These are phyloP conservation scores for Beroe ovata DNA, from an alignment of 37 sponge, comb jelly and placozoan species.

Conservation along the genomic window DNA sequence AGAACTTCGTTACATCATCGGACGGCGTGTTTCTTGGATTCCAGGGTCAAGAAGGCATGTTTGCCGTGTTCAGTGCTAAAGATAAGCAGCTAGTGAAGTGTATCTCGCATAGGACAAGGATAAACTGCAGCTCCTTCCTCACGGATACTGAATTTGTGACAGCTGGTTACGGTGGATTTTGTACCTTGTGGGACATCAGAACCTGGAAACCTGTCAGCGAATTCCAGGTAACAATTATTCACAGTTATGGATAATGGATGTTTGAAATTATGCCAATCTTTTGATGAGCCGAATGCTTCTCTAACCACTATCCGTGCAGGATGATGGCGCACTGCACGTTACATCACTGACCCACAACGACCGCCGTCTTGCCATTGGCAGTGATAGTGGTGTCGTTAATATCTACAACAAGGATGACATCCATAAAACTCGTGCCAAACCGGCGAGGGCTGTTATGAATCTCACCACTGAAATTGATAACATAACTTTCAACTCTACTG, in stretches of 20 bases:
- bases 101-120: conserved; percentile 16
- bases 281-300: too few species aligned
- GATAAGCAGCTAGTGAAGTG: conserved; percentile 58
- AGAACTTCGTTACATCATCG: conserved; percentile 20
- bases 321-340: conserved; percentile 50
- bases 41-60: conserved; percentile 49
- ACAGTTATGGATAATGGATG: too few species aligned
- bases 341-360: neutral
- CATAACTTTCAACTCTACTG: conserved; percentile 33
- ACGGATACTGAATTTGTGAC: neutral
- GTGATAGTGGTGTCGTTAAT: conserved; percentile 60
- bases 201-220: conserved; percentile 51
- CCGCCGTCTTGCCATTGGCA: conserved; percentile 30
- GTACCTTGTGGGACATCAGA: conserved; percentile 47
- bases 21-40: conserved; percentile 5
- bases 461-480: conserved; percentile 31
- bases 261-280: too few species aligned
- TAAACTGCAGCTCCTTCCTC: conserved; percentile 44
- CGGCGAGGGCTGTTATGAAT: conserved; percentile 30
- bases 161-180: conserved; percentile 41
- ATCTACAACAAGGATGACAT: conserved; percentile 66
- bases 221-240: conserved; percentile 47
- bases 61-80: conserved; percentile 58
- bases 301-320: too few species aligned
- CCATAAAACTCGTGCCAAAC: neutral